Base-by-base conservation (phyloP, 92 coral and sea anemone species). In the Porites evermanni region DNA sequence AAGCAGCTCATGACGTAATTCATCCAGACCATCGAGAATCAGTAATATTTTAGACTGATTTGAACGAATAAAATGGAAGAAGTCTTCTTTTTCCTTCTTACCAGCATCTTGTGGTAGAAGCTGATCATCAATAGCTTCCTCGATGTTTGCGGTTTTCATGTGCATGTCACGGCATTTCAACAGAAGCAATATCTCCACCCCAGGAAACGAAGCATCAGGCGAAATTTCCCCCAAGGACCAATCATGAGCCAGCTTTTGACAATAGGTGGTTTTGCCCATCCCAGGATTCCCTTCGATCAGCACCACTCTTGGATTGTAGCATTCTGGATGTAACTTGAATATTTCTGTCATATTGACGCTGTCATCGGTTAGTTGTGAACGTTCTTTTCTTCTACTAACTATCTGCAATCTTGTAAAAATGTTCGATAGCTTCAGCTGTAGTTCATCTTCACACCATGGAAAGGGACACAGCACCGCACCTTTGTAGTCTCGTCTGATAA, bases 11-110 rank as follows among this genome's bases (percentile, higher is more conserved):
- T 69, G 17, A 18, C 56, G 51, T 53, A 73, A 59, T 59, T 81
- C 85, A 51, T 81, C 87, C 67, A 83, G 59, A 6, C 87, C 87
- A 12, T 83, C 87, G 12, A 83, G 67, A 32, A 83, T 59, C 67
- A 80, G 26, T 59, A 80, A 64, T 61, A 80, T 72, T 67, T 12
- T 67, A 44, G 72, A 53, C 32, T 83, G 87, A 54, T 83, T 72
- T 32, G 17, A 19, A 16, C 38, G 23, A 72, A 83, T 19, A 13
- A 83, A 83, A 0, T 83, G 71, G 19, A 83, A 72, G 63, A 83
- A 38, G 26, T 77, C 32, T 44, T 83, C 16, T 7, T 52, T 51
- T 18, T 14, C 79, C 19, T 83, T 23, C 60, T 83, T 53, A 32
- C 73, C 72, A 1, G 50, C 76, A 29, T 82, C 86, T 8, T 0